Percentiles rank a stretch among this genome's conserved stretches.
Evolutionary conservation across 2,888 invertebrate species (phyloP).

Genomic region (Arctia plantaginis): DNA sequence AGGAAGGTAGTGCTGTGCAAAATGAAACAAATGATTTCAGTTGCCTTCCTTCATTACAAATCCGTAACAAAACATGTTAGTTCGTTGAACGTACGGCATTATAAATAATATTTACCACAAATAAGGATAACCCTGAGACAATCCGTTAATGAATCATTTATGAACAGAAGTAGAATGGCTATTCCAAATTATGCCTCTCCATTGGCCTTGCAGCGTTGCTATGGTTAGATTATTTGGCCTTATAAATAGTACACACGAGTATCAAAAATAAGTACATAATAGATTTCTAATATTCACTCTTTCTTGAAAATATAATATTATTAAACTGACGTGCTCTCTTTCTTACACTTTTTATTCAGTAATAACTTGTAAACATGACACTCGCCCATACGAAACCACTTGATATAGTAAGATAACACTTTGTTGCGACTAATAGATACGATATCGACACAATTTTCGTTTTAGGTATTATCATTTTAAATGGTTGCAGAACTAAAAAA

Average conservation of each 20-base stretch:
- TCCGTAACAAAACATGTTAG: background rate
- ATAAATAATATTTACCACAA: slow-evolving; percentile 24
- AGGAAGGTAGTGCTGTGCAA: slow-evolving; percentile 53
- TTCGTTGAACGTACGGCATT: background rate
- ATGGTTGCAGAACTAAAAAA: slow-evolving; percentile 26
- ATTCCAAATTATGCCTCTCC: slow-evolving; percentile 60
- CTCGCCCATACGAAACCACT: slow-evolving; percentile 35
- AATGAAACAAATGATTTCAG: slow-evolving; percentile 37
- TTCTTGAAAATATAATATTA: background rate
- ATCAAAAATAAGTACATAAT: slow-evolving; percentile 43
- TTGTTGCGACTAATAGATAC: slow-evolving; percentile 48
- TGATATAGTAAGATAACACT: slow-evolving; percentile 55
- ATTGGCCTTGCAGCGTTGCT: slow-evolving; percentile 68
- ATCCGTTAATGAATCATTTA: slow-evolving; percentile 54
- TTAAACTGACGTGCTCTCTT: slow-evolving; percentile 19
- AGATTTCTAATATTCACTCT: slow-evolving; percentile 29
- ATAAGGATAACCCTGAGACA: slow-evolving; percentile 56
- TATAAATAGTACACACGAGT: slow-evolving; percentile 56
- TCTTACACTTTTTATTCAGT: slow-evolving; percentile 20
- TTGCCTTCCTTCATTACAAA: slow-evolving; percentile 8
- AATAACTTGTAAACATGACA: slow-evolving; percentile 36
- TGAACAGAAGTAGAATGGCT: slow-evolving; percentile 50
- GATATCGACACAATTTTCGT: slow-evolving; percentile 49
- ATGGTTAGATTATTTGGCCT: slow-evolving; percentile 59
- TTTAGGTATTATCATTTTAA: slow-evolving; percentile 25